Percentiles rank a stretch among this genome's conserved stretches.
phyloP scores from a whole-genome alignment of 2,888 invertebrate genomes.

The Timema cristinae region DNA sequence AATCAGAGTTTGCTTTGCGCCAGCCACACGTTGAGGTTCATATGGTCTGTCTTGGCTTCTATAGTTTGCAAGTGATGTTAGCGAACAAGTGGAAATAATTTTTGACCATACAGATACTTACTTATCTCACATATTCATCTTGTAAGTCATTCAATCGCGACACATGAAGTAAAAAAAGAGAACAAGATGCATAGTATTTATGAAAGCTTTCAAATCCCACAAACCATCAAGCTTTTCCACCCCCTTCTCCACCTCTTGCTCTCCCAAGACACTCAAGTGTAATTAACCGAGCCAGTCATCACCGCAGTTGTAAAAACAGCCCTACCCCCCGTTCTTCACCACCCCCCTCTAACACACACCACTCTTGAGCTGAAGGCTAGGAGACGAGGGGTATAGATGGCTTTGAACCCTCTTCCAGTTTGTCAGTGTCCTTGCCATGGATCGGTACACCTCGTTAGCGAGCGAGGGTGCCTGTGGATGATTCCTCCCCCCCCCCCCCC shows the following conservation, averaged over 20 bases:
- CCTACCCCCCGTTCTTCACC: not conserved
- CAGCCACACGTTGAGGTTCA: no score
- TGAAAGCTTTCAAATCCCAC: no score
- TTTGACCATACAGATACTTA: no score
- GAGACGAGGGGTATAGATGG: conserved; percentile 5
- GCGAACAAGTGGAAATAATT: no score
- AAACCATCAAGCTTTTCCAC: not conserved
- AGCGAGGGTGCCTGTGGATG: not conserved
- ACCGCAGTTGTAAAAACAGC: not conserved
- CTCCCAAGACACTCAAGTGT: conserved; percentile 4
- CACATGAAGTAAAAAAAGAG: no score
- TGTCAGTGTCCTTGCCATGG: conserved; percentile 14
- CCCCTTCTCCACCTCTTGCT: not conserved
- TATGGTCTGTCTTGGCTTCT: no score
- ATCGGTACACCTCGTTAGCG: conserved; percentile 13
- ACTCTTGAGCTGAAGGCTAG: conserved; percentile 1
- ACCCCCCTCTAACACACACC: not conserved
- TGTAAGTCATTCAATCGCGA: no score
- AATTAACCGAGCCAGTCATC: not conserved
- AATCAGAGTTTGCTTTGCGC: no score
- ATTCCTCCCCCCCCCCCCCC: not conserved
- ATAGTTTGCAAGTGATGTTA: no score
- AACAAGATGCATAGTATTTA: no score
- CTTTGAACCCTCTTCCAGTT: not conserved
- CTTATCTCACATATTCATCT: no score